Conservation (phyloP, 2,888 invertebrate species). For the Amphipoea oculea region DNA sequence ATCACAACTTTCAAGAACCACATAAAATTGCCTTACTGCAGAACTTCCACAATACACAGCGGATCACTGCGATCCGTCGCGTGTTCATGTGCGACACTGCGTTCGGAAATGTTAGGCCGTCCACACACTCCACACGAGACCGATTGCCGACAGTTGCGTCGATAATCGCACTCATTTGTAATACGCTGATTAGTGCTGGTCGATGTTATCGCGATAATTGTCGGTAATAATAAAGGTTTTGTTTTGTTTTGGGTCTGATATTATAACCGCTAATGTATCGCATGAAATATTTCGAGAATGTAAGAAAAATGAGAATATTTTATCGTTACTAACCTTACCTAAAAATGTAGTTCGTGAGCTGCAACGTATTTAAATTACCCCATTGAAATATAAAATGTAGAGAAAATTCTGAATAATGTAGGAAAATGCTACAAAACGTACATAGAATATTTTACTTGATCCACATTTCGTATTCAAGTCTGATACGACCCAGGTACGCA, state of each 20-base stretch:
- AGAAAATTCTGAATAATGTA: slow-evolving; percentile 5
- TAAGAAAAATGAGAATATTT: background rate
- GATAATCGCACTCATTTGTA: slow-evolving; percentile 15
- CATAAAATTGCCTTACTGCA: background rate
- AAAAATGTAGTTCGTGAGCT: background rate
- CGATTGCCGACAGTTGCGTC: slow-evolving; percentile 6
- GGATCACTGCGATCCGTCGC: background rate
- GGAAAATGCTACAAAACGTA: slow-evolving; percentile 15
- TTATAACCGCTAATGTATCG: too few species aligned
- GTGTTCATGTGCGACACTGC: background rate
- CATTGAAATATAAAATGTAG: background rate
- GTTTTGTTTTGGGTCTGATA: slow-evolving; percentile 16
- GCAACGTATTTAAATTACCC: slow-evolving; percentile 5
- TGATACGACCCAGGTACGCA: slow-evolving; percentile 1
- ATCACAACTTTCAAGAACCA: background rate
- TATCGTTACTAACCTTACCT: background rate
- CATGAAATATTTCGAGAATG: background rate
- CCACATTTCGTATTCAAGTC: slow-evolving; percentile 45
- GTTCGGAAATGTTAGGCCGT: slow-evolving; percentile 2
- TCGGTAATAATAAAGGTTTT: slow-evolving; percentile 10
- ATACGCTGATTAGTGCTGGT: slow-evolving; percentile 20
- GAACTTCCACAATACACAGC: background rate
- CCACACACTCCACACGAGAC: slow-evolving; percentile 1
- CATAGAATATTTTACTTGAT: slow-evolving; percentile 29
- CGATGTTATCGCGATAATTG: slow-evolving; percentile 24